Conservation (phyloP, 2,113 vertebrate genomes). For the Craseonycteris thonglongyai region DNA sequence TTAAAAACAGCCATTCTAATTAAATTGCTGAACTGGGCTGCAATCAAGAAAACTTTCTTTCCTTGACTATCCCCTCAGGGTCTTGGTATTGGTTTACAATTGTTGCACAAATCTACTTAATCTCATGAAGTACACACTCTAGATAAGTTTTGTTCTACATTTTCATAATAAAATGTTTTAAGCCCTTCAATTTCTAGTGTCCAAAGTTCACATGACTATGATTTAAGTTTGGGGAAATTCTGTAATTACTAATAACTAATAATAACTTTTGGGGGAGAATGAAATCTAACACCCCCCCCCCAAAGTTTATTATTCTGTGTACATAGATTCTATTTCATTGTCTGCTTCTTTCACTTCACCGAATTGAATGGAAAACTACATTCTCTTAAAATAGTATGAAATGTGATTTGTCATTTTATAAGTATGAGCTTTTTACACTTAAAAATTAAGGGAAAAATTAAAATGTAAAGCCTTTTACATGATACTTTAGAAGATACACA, state of each 20-base stretch:
- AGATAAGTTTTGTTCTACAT: not conserved
- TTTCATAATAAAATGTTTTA: not conserved
- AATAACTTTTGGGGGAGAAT: too few species aligned
- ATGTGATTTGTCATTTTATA: not conserved
- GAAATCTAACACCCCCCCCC: not conserved
- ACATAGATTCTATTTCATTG: not conserved
- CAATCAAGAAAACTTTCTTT: constrained; percentile 31
- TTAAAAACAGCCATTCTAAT: not conserved
- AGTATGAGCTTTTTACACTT: not conserved
- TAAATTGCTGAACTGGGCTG: not conserved
- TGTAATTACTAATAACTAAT: not conserved
- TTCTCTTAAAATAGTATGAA: not conserved
- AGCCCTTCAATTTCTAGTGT: not conserved
- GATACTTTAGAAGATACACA: not conserved
- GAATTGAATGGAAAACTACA: not conserved
- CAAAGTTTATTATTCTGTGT: not conserved
- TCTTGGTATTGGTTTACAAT: not conserved
- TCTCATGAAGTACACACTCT: not conserved
- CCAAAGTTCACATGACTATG: not conserved
- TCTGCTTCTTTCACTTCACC: not conserved
- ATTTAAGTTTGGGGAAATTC: not conserved
- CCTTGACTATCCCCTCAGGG: not conserved
- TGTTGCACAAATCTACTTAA: not conserved
- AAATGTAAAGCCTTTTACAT: not conserved
- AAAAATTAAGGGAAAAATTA: not conserved